Conservation (phyloP, 2,113 vertebrate species). For the Pipra filicauda region DNA sequence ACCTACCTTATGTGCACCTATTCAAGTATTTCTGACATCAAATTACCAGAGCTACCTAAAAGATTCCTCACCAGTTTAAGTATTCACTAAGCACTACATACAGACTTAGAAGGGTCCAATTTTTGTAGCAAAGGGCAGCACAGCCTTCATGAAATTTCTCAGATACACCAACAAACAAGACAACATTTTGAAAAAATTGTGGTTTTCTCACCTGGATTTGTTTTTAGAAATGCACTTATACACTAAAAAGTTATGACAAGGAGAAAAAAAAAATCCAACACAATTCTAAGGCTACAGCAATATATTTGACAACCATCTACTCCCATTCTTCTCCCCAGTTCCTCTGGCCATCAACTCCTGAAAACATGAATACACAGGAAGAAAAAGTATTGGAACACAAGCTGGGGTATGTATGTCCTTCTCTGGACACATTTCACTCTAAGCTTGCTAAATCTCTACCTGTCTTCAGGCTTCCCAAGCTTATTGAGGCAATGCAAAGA, state of each 20-base stretch:
- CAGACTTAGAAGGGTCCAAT: not conserved
- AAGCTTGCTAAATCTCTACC: not conserved
- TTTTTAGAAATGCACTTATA: not conserved
- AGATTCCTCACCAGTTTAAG: not conserved
- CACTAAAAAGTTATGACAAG: not conserved
- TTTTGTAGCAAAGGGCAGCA: not conserved
- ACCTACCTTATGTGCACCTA: not conserved
- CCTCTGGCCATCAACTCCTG: not conserved
- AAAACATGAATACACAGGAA: not conserved
- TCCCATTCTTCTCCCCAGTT: not conserved
- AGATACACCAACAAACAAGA: not conserved
- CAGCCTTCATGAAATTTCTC: not conserved
- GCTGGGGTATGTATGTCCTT: not conserved
- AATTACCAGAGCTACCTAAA: not conserved
- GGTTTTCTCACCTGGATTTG: not conserved
- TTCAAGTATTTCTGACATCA: not conserved
- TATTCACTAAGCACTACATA: not conserved
- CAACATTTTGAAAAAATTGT: not conserved
- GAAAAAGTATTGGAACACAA: fast-evolving
- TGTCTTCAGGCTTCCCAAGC: not conserved
- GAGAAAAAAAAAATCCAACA: not conserved
- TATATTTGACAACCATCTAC: not conserved
- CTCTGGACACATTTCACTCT: not conserved
- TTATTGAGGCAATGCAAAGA: not conserved
- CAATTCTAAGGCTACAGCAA: not conserved